phyloP scores from a whole-genome alignment of 2,797 vertebrate species.

The Phataginus tetradactyla region DNA sequence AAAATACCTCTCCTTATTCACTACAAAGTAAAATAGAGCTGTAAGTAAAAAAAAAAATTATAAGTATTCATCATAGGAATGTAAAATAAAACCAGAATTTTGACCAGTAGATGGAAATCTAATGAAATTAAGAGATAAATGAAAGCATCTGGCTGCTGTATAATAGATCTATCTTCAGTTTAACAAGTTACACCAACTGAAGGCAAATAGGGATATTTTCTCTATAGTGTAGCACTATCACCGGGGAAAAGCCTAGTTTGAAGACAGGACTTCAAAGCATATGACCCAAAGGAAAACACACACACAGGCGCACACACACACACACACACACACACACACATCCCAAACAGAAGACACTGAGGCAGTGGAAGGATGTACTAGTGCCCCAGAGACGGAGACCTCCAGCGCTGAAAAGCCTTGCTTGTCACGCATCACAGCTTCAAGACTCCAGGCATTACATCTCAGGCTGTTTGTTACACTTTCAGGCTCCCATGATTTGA shows the following conservation, averaged over 20 bases:
- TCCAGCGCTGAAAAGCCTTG: background rate
- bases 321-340: background rate
- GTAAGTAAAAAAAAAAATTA: background rate
- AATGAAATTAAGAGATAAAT: slow-evolving; percentile 49
- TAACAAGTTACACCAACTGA: background rate
- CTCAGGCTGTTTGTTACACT: slow-evolving; percentile 51
- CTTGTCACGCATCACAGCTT: slow-evolving; percentile 50
- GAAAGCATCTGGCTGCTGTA: background rate
- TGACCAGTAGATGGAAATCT: background rate
- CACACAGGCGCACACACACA: background rate
- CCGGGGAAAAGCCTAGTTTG: background rate
- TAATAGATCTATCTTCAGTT: background rate
- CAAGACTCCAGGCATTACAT: background rate
- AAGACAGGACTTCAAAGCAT: background rate
- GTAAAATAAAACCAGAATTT: slow-evolving; percentile 23
- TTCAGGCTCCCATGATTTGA: slow-evolving; percentile 43
- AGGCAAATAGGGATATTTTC: background rate
- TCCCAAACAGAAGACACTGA: background rate
- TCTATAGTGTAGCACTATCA: background rate
- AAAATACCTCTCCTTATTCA: background rate
- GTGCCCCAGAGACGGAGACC: background rate
- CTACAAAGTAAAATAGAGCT: background rate
- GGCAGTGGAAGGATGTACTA: background rate
- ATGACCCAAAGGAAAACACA: background rate
- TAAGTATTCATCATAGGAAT: background rate